Conservation (phyloP, 2,888 invertebrate genomes). For the Nephrotoma guestfalica region DNA sequence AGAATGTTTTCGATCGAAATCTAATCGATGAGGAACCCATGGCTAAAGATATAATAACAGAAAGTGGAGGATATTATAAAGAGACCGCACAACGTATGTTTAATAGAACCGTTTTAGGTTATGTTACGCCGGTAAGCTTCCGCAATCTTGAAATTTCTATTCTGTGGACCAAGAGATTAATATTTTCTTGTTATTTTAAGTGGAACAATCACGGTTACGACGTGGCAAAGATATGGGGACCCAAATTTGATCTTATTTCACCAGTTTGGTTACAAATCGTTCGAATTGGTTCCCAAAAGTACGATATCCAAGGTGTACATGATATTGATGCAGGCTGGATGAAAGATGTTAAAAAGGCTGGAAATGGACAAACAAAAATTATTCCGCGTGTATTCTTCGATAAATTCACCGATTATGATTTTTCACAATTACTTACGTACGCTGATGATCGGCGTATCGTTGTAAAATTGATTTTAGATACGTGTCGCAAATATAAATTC, state of each 20-base stretch:
- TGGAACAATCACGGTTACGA: constrained; percentile 94
- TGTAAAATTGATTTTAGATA: constrained; percentile 49
- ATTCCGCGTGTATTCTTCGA: constrained; percentile 84
- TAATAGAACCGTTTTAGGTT: constrained; percentile 66
- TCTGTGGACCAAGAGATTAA: neutral
- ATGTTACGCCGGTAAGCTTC: constrained; percentile 71
- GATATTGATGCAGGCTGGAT: constrained; percentile 81
- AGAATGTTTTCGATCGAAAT: constrained; percentile 52
- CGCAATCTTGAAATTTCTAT: neutral
- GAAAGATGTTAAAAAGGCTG: constrained; percentile 44
- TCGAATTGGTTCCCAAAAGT: constrained; percentile 43
- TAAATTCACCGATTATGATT: constrained; percentile 63
- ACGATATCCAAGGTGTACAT: constrained; percentile 56
- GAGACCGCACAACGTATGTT: constrained; percentile 51
- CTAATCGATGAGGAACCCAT: constrained; percentile 50
- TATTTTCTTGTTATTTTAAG: constrained; percentile 35
- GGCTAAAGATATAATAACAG: constrained; percentile 57
- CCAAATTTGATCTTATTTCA: constrained; percentile 80
- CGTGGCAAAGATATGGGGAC: constrained; percentile 74
- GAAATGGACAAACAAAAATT: constrained; percentile 32
- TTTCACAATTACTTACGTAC: constrained; percentile 52
- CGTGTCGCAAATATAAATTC: constrained; percentile 62
- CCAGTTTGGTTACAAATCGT: constrained; percentile 91
- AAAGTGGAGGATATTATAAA: constrained; percentile 60
- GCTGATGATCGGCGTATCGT: constrained; percentile 52